These are phyloP conservation scores for Chorisops tibialis DNA, from an alignment of 2,888 invertebrate genomes.

Conservation along the genomic window DNA sequence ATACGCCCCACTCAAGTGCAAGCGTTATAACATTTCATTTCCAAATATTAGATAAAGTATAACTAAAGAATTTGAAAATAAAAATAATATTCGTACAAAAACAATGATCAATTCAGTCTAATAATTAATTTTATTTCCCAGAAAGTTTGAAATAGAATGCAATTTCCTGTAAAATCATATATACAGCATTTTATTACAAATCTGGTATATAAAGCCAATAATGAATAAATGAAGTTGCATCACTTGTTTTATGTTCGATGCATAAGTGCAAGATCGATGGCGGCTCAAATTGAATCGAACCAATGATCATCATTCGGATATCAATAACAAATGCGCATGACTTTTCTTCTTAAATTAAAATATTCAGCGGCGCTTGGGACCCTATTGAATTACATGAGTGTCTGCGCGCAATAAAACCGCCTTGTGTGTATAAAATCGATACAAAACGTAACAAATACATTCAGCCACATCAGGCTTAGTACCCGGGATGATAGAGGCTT, in stretches of 20 bases:
- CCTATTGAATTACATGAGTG: constrained; percentile 33
- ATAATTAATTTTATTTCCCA: no score
- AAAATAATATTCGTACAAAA: no score
- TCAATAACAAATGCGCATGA: constrained; percentile 34
- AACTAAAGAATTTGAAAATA: no score
- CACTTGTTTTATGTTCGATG: constrained; percentile 3
- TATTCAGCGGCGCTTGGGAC: constrained; percentile 33
- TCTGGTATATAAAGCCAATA: no score
- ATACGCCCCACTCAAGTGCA: no score
- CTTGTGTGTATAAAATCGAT: constrained; percentile 22
- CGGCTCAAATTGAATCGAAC: constrained; percentile 25
- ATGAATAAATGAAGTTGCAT: not conserved
- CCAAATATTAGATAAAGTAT: no score
- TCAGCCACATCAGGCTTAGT: not conserved
- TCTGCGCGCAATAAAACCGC: constrained; percentile 22
- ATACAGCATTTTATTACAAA: no score
- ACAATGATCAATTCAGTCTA: no score
- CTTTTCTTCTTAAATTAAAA: constrained; percentile 33
- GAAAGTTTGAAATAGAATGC: no score
- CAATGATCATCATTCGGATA: constrained; percentile 30
- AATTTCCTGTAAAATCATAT: no score
- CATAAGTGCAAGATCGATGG: constrained; percentile 20
- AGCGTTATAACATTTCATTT: no score
- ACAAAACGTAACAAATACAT: not conserved
- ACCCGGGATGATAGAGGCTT: constrained; percentile 7